These are phyloP conservation scores for Phycodurus eques DNA, from an alignment of 2,113 vertebrate genomes.

Conservation along the genomic window DNA sequence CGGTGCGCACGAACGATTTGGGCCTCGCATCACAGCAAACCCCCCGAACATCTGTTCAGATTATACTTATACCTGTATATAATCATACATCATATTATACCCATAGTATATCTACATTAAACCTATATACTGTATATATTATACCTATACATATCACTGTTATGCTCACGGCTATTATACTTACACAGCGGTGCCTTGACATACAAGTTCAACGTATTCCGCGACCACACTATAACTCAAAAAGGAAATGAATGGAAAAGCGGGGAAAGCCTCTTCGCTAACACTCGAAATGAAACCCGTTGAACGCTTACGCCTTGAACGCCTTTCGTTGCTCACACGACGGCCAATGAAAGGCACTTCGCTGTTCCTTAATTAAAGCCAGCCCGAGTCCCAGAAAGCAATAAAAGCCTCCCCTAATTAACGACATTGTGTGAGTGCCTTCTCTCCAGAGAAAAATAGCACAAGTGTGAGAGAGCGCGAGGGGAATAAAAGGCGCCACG, in stretches of 20 bases:
- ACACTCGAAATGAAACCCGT: constrained; percentile 13
- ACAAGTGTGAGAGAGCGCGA: constrained; percentile 23
- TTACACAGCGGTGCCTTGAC: no score
- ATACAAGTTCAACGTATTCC: no score
- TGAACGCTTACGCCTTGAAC: background rate
- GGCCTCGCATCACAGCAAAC: constrained; percentile 29
- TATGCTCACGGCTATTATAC: no score
- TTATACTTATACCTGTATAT: background rate
- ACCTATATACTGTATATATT: no score
- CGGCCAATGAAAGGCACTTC: constrained; percentile 61
- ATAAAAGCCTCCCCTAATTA: constrained; percentile 75
- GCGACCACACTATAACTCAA: no score
- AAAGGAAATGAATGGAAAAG: no score
- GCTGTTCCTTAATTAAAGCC: constrained; percentile 73
- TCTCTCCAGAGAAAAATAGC: constrained; percentile 36
- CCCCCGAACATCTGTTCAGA: no score
- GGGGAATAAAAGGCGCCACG: constrained; percentile 18
- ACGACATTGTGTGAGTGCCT: constrained; percentile 67
- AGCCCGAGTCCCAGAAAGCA: constrained; percentile 70
- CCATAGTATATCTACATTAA: background rate
- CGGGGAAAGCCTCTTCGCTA: no score
- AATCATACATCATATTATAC: background rate
- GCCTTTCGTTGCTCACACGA: constrained; percentile 36
- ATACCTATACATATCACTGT: no score
- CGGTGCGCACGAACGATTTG: constrained; percentile 33